Percentiles rank a stretch among this genome's conserved stretches.
Conservation (phyloP, 1,140 invertebrate genomes). For the Nebria ingens region DNA sequence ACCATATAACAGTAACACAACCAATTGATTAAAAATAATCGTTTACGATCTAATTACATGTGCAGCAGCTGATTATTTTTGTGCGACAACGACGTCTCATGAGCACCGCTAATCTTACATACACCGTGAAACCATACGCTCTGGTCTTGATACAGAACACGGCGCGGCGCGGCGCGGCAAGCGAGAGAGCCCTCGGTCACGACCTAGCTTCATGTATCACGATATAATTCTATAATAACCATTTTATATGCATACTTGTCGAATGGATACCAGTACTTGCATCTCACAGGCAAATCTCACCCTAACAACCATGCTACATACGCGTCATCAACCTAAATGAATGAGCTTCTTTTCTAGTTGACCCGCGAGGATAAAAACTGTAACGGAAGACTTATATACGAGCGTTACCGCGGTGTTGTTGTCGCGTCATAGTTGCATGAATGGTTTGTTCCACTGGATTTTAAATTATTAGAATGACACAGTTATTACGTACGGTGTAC, state of each 20-base stretch:
- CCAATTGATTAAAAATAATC: neutral
- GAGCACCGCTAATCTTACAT: neutral
- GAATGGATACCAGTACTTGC: neutral
- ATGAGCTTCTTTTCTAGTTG: neutral
- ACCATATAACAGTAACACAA: too few species aligned
- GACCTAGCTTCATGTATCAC: constrained; percentile 21
- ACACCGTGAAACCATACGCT: neutral
- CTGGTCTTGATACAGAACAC: too few species aligned
- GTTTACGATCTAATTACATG: neutral
- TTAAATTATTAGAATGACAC: neutral
- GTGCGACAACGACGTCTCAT: neutral
- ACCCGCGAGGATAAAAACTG: neutral
- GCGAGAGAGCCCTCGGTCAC: constrained; percentile 16
- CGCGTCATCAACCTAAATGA: neutral
- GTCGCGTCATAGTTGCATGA: neutral
- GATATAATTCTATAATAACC: constrained; percentile 24
- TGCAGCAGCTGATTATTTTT: neutral
- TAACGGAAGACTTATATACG: neutral
- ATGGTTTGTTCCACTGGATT: neutral
- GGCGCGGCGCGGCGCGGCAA: too few species aligned
- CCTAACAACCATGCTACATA: neutral
- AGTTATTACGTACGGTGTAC: too few species aligned
- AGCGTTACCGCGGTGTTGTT: too few species aligned
- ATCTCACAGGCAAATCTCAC: neutral
- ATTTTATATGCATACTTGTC: constrained; percentile 21